Base-by-base conservation (phyloP, 2,797 vertebrate genomes). In the Anas georgica region DNA sequence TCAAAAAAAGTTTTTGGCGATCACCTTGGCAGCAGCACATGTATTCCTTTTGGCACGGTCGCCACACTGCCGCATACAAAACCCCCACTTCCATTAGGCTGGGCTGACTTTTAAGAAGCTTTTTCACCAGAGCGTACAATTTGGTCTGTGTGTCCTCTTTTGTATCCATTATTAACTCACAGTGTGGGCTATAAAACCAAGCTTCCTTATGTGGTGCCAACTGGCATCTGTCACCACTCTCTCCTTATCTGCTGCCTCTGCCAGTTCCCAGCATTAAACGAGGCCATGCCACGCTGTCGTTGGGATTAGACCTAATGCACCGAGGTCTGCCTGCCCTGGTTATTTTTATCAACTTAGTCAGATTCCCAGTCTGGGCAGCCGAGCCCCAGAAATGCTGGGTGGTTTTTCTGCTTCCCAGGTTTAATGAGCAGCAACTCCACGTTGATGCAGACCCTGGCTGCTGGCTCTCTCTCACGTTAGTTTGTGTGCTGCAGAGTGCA, bases 211-310 rank as follows among this genome's bases (percentile, higher is more conserved):
- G 88, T 78, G 79, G 55, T 95, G 95, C 95, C 96, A 95, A 92
- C 92, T 93, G 93, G 89, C 93, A 94, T 97, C 92, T 95, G 93
- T 91, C 91, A 64, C 62, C 69, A 37, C 84, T 72, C 82, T 85
- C 93, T 92, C 92, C 94, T 96, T 95, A 94, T 93, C 95, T 83
- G 84, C 84, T 89, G 62, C 94, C 90, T 92, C 93, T 93, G 91
- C 93, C 95, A 94, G 87, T 76, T 94, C 91, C 93, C 89, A 89
- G 79, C 59, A 55, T 52, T 70, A 96, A 94, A 95, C 59, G 84
- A 93, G 93, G 95, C 94, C 92, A 86, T 1, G 1, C 79, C 86
- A 75, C 0, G 2, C 75, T 68, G n/a, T 68, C 14, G 0, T 45
- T 0, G 0, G 96, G 94, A 97, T 97, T 95, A 96, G 82, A 93